Conservation (phyloP, 1,140 invertebrate species). For the Drosophila serrata region DNA sequence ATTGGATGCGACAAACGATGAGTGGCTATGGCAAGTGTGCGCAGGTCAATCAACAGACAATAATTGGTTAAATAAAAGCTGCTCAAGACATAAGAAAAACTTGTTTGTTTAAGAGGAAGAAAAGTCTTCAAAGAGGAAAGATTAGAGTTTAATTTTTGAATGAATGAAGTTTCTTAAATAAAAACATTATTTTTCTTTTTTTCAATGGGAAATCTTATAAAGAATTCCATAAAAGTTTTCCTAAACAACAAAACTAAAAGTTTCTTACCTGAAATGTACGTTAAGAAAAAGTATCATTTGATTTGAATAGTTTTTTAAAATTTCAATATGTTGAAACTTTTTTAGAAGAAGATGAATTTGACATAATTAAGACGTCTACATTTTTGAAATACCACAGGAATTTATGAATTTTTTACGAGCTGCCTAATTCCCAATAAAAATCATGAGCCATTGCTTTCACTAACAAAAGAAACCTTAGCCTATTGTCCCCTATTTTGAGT, state of each 20-base stretch:
- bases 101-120: background rate
- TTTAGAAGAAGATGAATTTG: background rate
- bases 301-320: no score
- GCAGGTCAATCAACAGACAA: constrained; percentile 37
- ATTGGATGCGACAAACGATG: constrained; percentile 75
- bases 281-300: no score
- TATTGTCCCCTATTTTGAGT: background rate
- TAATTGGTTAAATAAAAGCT: constrained; percentile 37
- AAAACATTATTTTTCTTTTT: no score
- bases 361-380: background rate
- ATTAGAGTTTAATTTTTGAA: no score
- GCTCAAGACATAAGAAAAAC: background rate
- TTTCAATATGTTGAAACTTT: no score
- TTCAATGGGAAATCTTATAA: no score
- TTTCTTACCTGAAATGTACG: no score
- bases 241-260: no score
- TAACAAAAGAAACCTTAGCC: background rate
- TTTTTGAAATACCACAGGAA: constrained; percentile 1
- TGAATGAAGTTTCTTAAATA: no score
- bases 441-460: background rate
- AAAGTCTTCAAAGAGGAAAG: no score
- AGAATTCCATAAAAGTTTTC: no score
- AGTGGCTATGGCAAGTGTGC: constrained; percentile 56
- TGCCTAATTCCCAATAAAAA: background rate
- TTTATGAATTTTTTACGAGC: background rate